Conservation (phyloP, 2,797 vertebrate species). For the Erethizon dorsatum region DNA sequence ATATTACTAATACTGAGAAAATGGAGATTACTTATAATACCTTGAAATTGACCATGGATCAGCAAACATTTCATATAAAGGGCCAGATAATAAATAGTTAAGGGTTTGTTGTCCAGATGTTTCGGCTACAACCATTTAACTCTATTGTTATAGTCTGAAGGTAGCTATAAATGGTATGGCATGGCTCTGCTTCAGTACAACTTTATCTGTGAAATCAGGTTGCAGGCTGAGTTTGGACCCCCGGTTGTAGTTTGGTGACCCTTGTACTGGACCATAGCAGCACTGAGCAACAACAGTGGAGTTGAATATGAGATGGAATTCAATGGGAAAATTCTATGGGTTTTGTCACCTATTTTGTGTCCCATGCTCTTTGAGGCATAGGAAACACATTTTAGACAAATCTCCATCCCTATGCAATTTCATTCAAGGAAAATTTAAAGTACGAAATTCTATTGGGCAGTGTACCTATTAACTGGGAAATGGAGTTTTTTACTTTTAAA, state of each 20-base stretch:
- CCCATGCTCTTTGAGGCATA: neutral
- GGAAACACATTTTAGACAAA: neutral
- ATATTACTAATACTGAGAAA: neutral
- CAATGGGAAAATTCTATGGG: neutral
- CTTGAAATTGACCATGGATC: neutral
- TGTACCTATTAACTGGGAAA: slow-evolving; percentile 23
- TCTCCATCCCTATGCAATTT: neutral
- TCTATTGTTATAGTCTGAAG: neutral
- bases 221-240: neutral
- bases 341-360: neutral
- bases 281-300: neutral
- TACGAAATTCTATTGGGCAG: neutral
- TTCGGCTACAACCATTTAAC: neutral
- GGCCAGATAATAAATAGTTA: slow-evolving; percentile 3
- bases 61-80: slow-evolving; percentile 36
- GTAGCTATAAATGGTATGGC: neutral
- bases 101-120: neutral
- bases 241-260: neutral
- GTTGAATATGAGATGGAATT: neutral
- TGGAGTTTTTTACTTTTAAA: neutral
- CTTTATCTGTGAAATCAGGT: slow-evolving; percentile 5
- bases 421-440: slow-evolving; percentile 31
- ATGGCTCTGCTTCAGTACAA: neutral
- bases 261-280: neutral
- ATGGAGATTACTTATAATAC: neutral